phyloP scores from a whole-genome alignment of 2,888 invertebrate genomes.

The Protodeltote pygarga region DNA sequence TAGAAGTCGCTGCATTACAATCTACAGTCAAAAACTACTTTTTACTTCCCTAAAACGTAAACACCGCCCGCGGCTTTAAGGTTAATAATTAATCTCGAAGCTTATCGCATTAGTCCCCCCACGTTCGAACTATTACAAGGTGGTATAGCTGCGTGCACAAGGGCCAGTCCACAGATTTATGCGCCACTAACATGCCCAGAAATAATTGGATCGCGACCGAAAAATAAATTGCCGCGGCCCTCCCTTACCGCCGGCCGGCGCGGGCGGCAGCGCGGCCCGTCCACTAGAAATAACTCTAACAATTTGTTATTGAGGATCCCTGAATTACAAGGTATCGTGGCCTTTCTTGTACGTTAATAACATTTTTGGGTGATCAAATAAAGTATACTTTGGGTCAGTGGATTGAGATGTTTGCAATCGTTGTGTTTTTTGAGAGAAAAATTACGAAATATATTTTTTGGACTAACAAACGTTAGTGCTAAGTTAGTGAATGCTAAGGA shows the following conservation, averaged over 20 bases:
- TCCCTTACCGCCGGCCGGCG: slow-evolving; percentile 38
- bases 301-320: slow-evolving; percentile 75
- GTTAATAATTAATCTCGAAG: slow-evolving; percentile 63
- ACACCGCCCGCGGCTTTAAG: slow-evolving; percentile 37
- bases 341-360: slow-evolving; percentile 46
- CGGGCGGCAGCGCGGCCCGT: slow-evolving; percentile 26
- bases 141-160: slow-evolving; percentile 59
- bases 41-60: slow-evolving; percentile 40
- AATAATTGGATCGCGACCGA: slow-evolving; percentile 84
- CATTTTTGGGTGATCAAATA: slow-evolving; percentile 46
- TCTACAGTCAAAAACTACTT: too few species aligned
- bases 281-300: slow-evolving; percentile 68
- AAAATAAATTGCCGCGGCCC: slow-evolving; percentile 78
- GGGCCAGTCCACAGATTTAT: slow-evolving; percentile 71
- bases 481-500: slow-evolving; percentile 11
- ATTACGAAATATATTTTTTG: slow-evolving; percentile 10
- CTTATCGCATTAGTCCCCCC: slow-evolving; percentile 66
- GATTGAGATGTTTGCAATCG: slow-evolving; percentile 38
- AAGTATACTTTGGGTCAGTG: slow-evolving; percentile 43
- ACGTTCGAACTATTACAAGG: slow-evolving; percentile 60
- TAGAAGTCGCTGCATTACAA: too few species aligned
- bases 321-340: slow-evolving; percentile 61
- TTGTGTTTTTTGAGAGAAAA: slow-evolving; percentile 36
- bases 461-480: neutral
- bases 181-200: slow-evolving; percentile 79